These are phyloP conservation scores for Steromphala cineraria DNA, from an alignment of 2,888 invertebrate species.

Conservation along the genomic window DNA sequence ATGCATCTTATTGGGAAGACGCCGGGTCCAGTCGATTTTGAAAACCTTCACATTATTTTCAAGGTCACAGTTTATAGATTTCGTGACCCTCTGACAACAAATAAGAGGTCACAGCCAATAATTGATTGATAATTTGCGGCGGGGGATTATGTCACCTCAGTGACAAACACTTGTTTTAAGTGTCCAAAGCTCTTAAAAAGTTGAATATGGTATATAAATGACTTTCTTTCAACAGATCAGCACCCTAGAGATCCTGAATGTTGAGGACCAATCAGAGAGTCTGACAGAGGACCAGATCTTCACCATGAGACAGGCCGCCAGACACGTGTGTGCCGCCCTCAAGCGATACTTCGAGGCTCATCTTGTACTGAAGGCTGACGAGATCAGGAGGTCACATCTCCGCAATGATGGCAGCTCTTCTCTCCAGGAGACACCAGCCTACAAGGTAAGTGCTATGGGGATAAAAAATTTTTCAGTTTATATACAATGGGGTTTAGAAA, in stretches of 20 bases:
- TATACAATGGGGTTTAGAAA: too few species aligned
- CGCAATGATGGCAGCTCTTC: slow-evolving; percentile 77
- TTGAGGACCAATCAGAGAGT: slow-evolving; percentile 78
- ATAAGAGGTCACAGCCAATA: too few species aligned
- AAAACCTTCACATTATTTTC: too few species aligned
- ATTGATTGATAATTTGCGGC: too few species aligned
- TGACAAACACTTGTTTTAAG: too few species aligned
- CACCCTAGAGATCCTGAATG: slow-evolving; percentile 89
- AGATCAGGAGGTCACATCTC: slow-evolving; percentile 76
- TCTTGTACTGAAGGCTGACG: slow-evolving; percentile 86
- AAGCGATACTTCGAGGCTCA: slow-evolving; percentile 95
- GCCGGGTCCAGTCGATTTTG: too few species aligned
- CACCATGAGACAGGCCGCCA: slow-evolving; percentile 90
- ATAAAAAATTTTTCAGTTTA: background rate
- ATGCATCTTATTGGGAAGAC: too few species aligned
- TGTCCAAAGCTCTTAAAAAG: too few species aligned
- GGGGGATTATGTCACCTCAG: too few species aligned
- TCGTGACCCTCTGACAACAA: too few species aligned
- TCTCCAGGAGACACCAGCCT: slow-evolving; percentile 75
- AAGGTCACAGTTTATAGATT: too few species aligned
- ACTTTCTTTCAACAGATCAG: slow-evolving; percentile 78
- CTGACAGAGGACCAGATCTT: slow-evolving; percentile 91
- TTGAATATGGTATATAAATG: too few species aligned
- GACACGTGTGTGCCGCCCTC: slow-evolving; percentile 92
- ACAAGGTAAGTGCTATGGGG: slow-evolving; percentile 74